These are phyloP conservation scores for Hystrix brachyura DNA, from an alignment of 2,113 vertebrate species.

Conservation along the genomic window DNA sequence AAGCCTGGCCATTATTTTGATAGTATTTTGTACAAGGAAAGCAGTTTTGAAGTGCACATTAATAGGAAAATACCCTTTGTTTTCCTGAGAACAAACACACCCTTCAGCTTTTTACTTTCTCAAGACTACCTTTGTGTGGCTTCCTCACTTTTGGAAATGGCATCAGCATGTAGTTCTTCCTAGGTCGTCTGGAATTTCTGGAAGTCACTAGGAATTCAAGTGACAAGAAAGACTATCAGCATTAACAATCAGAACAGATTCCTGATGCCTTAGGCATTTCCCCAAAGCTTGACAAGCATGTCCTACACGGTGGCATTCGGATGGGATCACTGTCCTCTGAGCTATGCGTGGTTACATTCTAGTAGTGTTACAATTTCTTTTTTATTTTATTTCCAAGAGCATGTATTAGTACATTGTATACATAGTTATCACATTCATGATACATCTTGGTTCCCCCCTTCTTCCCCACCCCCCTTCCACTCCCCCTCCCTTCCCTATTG, in stretches of 20 bases:
- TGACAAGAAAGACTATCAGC: not conserved
- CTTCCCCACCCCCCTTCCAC: too few relatives aligned
- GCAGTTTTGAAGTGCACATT: not conserved
- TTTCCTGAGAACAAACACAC: not conserved
- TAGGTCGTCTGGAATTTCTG: conserved; percentile 40
- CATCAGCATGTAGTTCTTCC: not conserved
- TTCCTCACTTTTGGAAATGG: conserved; percentile 28
- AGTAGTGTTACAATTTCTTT: not conserved
- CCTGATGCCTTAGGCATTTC: not conserved
- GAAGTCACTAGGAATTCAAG: conserved; percentile 38
- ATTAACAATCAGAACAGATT: conserved; percentile 6
- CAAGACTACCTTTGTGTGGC: not conserved
- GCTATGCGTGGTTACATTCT: not conserved
- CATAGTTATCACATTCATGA: too few relatives aligned
- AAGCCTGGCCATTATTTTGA: not conserved
- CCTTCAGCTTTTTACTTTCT: not conserved
- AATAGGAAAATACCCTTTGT: not conserved
- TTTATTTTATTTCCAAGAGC: too few relatives aligned
- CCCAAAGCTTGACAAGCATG: not conserved
- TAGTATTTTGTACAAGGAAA: not conserved
- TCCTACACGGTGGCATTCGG: not conserved
- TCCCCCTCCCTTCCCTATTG: too few relatives aligned
- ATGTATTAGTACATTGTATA: too few relatives aligned
- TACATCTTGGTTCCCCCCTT: too few relatives aligned
- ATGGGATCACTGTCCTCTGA: not conserved